Percentiles rank a stretch among this genome's conserved stretches.
These are phyloP conservation scores for Danionella cerebrum DNA, from an alignment of 2,113 vertebrate genomes.

Conservation along the genomic window DNA sequence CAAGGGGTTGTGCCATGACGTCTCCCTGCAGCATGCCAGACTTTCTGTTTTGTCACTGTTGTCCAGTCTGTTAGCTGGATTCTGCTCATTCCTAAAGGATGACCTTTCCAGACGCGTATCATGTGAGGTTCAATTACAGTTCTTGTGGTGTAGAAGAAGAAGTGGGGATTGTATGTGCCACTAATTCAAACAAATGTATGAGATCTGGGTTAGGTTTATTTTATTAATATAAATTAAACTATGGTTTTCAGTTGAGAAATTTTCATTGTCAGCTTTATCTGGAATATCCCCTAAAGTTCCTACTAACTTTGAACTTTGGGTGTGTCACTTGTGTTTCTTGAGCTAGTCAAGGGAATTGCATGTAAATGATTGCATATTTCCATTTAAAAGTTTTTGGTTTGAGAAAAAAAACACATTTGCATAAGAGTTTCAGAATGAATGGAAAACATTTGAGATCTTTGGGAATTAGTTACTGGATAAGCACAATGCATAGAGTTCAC, in stretches of 20 bases:
- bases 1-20: neutral
- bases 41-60: neutral
- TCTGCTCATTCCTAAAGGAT: neutral
- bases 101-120: neutral
- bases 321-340: neutral
- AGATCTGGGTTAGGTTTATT: too few relatives aligned
- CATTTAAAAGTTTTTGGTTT: too few relatives aligned
- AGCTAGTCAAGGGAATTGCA: too few relatives aligned
- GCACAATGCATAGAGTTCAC: too few relatives aligned
- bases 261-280: neutral
- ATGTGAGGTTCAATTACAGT: neutral
- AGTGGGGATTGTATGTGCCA: neutral
- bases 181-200: too few relatives aligned
- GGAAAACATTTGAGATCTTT: too few relatives aligned
- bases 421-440: too few relatives aligned
- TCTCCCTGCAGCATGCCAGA: neutral
- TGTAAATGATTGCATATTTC: too few relatives aligned
- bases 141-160: neutral
- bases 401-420: neutral
- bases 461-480: too few relatives aligned
- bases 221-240: too few relatives aligned
- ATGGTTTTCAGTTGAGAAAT: neutral
- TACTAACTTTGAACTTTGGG: neutral
- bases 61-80: neutral
- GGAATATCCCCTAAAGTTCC: constrained; percentile 14